Evolutionary conservation across 2,888 invertebrate genomes (phyloP), one percentile per base, ranked within the genome.

Genomic region (Brachyptera risi): DNA sequence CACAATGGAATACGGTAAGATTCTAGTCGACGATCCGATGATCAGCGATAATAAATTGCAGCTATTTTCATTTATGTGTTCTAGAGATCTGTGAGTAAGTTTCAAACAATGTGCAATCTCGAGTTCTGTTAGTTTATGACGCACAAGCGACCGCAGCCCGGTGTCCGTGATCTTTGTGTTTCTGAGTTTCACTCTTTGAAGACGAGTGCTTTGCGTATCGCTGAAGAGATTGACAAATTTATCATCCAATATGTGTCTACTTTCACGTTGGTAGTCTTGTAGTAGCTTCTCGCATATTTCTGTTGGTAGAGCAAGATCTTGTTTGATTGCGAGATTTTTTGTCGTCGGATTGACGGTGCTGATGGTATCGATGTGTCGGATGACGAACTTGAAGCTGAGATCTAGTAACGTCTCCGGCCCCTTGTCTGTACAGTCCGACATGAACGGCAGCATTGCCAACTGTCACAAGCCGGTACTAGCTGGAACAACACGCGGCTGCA

Each of bases 61-160:
- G 37, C 88, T 86, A 71, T 86, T 80, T 60, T 78, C 78, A 67
- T 88, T 88, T 56, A 94, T 82, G 60, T 82, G 76, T 63, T 84
- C 81, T 64, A 92, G 79, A 21, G 86, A 82, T 21, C 76, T 73
- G 42, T 81, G 78, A 0, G 86, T 84, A 47, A 93, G 75, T 65
- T 82, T 80, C 65, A 82, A 80, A 73, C 92, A 92, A 68, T 90
- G 85, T 60, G 84, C 82, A 65, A 95, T 78, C 67, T 91, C 88
- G 51, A 96, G 75, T 65, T 88, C 87, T 13, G 80, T 76, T 38
- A 92, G 80, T 66, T 85, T 83, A 74, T 94, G 94, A 56, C 81
- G 80, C 73, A 90, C 77, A 15, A 95, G 75, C 57, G 83, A 82
- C 67, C 82, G 79, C 54, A 94, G 75, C 60, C 90, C 87, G 63